Conservation (phyloP, 1,140 invertebrate species). For the Plectrocnemia conspersa region DNA sequence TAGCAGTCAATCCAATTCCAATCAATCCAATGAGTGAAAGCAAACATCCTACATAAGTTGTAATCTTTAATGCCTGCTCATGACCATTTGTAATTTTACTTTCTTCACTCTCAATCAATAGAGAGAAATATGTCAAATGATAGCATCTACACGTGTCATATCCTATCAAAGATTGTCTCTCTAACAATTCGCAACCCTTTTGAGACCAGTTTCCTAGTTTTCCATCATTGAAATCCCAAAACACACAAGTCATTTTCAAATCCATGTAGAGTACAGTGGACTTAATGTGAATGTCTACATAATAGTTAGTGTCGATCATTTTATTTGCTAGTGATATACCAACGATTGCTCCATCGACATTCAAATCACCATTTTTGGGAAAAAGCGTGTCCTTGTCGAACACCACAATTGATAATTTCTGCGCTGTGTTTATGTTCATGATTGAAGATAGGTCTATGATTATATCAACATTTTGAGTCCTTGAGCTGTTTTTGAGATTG, state of each 20-base stretch:
- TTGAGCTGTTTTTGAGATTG: constrained; percentile 1
- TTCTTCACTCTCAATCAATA: constrained; percentile 40
- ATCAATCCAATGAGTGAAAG: constrained; percentile 45
- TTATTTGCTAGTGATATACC: not conserved
- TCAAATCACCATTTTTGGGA: not conserved
- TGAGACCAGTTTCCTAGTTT: constrained; percentile 41
- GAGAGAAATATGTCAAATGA: constrained; percentile 50
- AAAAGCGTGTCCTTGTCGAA: not conserved
- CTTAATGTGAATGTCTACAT: constrained; percentile 42
- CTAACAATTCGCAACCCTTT: constrained; percentile 39
- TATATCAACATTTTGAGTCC: not conserved
- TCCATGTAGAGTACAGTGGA: constrained; percentile 5
- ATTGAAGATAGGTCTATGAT: constrained; percentile 1
- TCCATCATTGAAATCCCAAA: constrained; percentile 45
- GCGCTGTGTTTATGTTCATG: not conserved
- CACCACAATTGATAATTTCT: constrained; percentile 5
- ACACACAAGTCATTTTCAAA: constrained; percentile 36
- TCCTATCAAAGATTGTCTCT: constrained; percentile 20
- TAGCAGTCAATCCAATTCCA: constrained; percentile 41
- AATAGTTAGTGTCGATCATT: constrained; percentile 39
- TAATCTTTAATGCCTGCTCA: constrained; percentile 40
- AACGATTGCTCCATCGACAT: constrained; percentile 2
- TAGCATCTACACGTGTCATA: constrained; percentile 47
- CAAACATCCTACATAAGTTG: constrained; percentile 44
- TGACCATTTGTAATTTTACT: constrained; percentile 38